phyloP scores from a whole-genome alignment of 2,888 invertebrate species.

The Stegophylla sp. region DNA sequence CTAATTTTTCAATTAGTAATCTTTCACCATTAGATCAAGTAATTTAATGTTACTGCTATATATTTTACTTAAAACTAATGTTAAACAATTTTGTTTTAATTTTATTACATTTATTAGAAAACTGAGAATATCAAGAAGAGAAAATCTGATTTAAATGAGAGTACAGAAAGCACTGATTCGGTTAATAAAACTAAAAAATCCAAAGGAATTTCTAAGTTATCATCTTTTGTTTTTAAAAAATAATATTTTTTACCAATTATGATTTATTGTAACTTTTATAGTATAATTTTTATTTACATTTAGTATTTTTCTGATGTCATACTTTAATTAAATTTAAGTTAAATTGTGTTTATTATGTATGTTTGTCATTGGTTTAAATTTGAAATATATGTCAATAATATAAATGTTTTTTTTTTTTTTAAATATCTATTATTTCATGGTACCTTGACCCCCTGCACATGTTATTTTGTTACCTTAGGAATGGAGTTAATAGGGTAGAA shows the following conservation, averaged over 20 bases:
- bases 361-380: neutral
- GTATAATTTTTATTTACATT: conserved; percentile 2
- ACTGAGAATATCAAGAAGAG: conserved; percentile 43
- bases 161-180: neutral
- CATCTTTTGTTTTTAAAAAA: conserved; percentile 56
- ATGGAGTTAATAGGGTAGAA: conserved; percentile 28
- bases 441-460: conserved; percentile 48
- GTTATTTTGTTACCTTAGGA: conserved; percentile 53
- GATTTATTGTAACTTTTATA: neutral
- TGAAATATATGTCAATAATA: neutral
- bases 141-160: conserved; percentile 38
- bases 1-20: conserved; percentile 18
- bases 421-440: neutral
- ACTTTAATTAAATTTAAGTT: neutral
- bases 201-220: conserved; percentile 52
- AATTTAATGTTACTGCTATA: neutral
- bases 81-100: conserved; percentile 2
- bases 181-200: conserved; percentile 47
- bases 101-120: conserved; percentile 2
- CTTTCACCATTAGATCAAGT: conserved; percentile 30
- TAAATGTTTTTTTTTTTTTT: too few species aligned
- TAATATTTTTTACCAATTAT: neutral
- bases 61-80: neutral
- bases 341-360: conserved; percentile 8
- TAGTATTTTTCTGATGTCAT: neutral